Evolutionary conservation across 2,888 invertebrate species (phyloP), one percentile per base, ranked within the genome.

Genomic region (Caenorhabditis sp.): DNA sequence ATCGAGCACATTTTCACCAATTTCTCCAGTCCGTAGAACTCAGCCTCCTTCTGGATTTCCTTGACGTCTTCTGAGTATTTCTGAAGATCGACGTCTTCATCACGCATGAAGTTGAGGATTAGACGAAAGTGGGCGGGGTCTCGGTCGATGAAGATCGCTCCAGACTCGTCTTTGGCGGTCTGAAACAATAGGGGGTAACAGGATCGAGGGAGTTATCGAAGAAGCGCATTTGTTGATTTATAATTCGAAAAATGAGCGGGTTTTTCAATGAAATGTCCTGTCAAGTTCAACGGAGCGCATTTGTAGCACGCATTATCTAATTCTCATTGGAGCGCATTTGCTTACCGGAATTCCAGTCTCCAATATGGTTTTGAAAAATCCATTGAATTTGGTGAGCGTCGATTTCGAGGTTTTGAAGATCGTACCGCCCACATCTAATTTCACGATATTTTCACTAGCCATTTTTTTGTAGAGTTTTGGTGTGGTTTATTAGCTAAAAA

Each of bases 81-180:
- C 14, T 26, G 56, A 12, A 56, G 24, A 14, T 10, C 14, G 2
- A 56, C 26, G 14, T 26, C 5, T 16, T 97, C 97, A 94, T 99
- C 98, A 49, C 99, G 94, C 56, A 99, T 94, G 92, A 96, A 99
- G 93, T 98, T 98, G 47, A 99, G 93, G 89, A 99, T 96, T 10
- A 96, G 95, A 5, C 96, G 97, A 93, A 99, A 99, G 93, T 99
- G 98, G 93, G 96, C 96, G 6, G 99, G 98, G 93, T 96, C 24
- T 7, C 63, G 47, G 26, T 44, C 64, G 26, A 64, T 64, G 16
- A 64, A 66, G n/a, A 41, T 22, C 0, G 2, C n/a, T 7, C 38
- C 38, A 12, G 38, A 38, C 4, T 31, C 31, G 22, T 19, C 31
- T 24, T 47, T 47, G 47, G 47, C 7, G 47, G n/a, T 2, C 44